These are phyloP conservation scores for Tipula confusa DNA, from an alignment of 2,888 invertebrate species.

Conservation along the genomic window DNA sequence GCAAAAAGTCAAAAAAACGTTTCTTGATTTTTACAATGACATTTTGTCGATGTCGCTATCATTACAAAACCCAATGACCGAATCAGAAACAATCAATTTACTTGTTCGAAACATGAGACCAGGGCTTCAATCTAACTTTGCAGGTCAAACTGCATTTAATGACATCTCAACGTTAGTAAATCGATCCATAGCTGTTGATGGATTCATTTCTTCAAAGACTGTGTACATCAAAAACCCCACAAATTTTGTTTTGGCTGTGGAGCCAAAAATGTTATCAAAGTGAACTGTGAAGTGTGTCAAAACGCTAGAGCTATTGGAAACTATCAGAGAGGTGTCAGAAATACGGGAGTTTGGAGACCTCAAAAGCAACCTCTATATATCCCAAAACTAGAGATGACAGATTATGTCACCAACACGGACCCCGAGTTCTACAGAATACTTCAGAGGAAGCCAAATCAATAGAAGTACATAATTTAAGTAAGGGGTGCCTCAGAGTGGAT, in stretches of 20 bases:
- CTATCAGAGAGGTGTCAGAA: no score
- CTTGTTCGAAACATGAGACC: not conserved
- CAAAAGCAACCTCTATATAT: no score
- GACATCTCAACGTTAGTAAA: not conserved
- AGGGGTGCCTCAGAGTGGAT: no score
- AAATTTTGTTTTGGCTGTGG: not conserved
- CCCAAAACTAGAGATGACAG: no score
- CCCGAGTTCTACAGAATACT: no score
- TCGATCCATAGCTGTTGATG: not conserved
- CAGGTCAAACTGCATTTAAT: not conserved
- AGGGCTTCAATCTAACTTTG: not conserved
- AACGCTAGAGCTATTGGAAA: no score
- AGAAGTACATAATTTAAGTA: no score
- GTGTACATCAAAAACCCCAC: not conserved
- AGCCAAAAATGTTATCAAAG: not conserved
- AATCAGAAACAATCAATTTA: not conserved
- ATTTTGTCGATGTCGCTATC: not conserved
- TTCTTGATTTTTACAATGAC: not conserved
- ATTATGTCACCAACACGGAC: no score
- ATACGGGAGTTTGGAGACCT: no score
- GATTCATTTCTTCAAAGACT: not conserved
- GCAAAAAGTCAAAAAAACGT: not conserved
- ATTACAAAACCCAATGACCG: not conserved
- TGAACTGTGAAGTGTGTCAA: no score
- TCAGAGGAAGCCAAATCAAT: no score